Percentiles rank a stretch among this genome's conserved stretches.
Evolutionary conservation across 2,888 invertebrate genomes (phyloP).

Genomic region (Pammene aurita): DNA sequence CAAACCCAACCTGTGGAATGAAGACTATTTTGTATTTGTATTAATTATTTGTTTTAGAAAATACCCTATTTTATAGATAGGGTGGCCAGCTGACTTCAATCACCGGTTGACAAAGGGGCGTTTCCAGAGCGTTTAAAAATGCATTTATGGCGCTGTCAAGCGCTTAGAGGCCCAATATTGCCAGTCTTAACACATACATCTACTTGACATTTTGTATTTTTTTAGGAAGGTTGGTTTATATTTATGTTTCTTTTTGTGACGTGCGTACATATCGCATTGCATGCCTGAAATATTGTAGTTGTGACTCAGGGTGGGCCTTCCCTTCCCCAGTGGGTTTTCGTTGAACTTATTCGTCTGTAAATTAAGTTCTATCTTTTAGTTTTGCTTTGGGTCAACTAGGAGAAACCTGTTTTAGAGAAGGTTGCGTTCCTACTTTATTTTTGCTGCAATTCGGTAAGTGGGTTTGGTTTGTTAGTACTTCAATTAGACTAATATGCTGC

Average conservation of each 20-base stretch:
- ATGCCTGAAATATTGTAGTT: neutral
- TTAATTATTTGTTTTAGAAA: no score
- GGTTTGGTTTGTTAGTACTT: slow-evolving; percentile 4
- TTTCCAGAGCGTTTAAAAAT: no score
- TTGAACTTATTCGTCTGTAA: neutral
- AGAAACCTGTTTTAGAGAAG: neutral
- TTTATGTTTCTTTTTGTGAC: slow-evolving; percentile 21
- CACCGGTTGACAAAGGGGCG: no score
- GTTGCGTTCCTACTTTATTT: slow-evolving; percentile 13
- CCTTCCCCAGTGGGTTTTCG: slow-evolving; percentile 10
- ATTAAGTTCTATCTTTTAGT: neutral
- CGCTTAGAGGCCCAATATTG: no score
- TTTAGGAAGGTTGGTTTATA: neutral
- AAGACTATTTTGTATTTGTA: no score
- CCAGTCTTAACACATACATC: no score
- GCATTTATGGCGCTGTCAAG: no score
- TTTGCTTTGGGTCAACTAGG: neutral
- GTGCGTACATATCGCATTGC: slow-evolving; percentile 11
- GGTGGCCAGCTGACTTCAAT: no score
- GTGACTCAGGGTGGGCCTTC: slow-evolving; percentile 35
- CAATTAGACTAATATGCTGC: slow-evolving; percentile 12
- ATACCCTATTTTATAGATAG: no score
- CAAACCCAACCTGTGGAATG: no score
- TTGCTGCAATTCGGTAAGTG: slow-evolving; percentile 16
- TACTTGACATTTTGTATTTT: no score